Evolutionary conservation across 2,113 vertebrate species (phyloP), one percentile per base, ranked within the genome.

Genomic region (Myrmecophaga tridactyla): DNA sequence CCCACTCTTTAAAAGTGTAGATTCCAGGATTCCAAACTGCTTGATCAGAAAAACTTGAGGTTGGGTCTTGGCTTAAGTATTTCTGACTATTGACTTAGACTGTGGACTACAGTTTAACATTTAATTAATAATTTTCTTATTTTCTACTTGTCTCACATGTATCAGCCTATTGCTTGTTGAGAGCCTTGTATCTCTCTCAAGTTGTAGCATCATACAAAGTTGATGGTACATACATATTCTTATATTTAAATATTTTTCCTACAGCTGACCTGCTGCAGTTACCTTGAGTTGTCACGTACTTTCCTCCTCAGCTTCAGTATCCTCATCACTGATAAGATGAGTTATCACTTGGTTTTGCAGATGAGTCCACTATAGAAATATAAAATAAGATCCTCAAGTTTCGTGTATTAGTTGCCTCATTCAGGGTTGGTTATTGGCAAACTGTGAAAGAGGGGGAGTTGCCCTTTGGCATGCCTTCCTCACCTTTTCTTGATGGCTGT

Each of bases 221-320:
- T 12, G 6, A 43, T 13, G 48, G 65, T 67, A 21, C 20, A 21
- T 58, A 17, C 17, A 17, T 7, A 2, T 86, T 63, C 4, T 53
- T 15, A 4, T 3, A 31, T 31, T 46, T 58, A 67, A 80, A 70
- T 56, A 29, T 89, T n/a, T 70, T 56, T 25, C 48, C n/a, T 60
- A 0, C 2, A 1, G 0, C 34, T n/a, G 36, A 36, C 41, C 43
- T 34, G 13, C 43, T 34, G 13, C 8, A 9, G 4, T 53, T 41
- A 29, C 13, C 36, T 63, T 65, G 39, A n/a, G 21, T 78, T 46
- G 41, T 62, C 58, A 41, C 53, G 65, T 60, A 63, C 67, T 91
- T 82, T 62, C 75, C 72, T 87, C 27, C 21, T 77, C 2, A 1
- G 18, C 31, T 60, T 94, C 56, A 21, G 34, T 82, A 56, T 75